Evolutionary conservation across 2,888 invertebrate genomes (phyloP).

Genomic region (Drosophila formosana): DNA sequence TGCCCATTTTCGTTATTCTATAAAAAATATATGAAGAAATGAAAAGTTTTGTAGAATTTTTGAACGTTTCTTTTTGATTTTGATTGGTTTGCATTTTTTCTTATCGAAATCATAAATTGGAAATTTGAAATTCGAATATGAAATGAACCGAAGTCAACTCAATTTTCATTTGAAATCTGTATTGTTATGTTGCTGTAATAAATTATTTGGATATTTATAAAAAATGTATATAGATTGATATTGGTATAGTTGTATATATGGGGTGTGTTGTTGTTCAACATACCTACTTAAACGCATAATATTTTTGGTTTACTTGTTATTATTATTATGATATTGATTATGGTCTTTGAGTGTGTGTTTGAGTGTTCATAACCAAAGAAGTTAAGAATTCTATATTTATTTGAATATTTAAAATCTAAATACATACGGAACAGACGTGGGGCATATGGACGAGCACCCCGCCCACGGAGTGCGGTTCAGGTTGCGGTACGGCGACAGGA

Average conservation of each 20-base stretch:
- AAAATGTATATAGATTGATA: conserved; percentile 35
- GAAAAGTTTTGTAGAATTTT: conserved; percentile 72
- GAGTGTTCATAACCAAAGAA: conserved; percentile 61
- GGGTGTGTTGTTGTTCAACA: conserved; percentile 50
- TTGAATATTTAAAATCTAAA: conserved; percentile 41
- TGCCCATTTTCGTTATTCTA: conserved; percentile 85
- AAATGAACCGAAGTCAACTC: conserved; percentile 26
- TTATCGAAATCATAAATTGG: conserved; percentile 14
- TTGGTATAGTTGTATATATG: conserved; percentile 22
- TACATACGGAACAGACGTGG: conserved; percentile 91
- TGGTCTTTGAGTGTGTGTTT: conserved; percentile 37
- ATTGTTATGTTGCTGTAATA: conserved; percentile 64
- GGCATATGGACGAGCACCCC: conserved; percentile 96
- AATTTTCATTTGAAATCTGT: conserved; percentile 54
- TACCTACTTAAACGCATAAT: conserved; percentile 74
- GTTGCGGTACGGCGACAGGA: conserved; percentile 87
- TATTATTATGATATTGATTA: conserved; percentile 27
- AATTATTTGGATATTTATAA: conserved; percentile 45
- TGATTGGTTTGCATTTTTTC: conserved; percentile 1
- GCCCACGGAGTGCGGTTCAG: conserved; percentile 92
- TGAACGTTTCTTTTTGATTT: conserved; percentile 44
- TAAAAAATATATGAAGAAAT: conserved; percentile 83
- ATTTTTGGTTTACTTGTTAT: conserved; percentile 33
- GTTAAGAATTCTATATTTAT: conserved; percentile 43
- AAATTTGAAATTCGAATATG: conserved; percentile 21